Conservation (phyloP, 64 coral and sea anemone genomes). For the Porites australiensis region DNA sequence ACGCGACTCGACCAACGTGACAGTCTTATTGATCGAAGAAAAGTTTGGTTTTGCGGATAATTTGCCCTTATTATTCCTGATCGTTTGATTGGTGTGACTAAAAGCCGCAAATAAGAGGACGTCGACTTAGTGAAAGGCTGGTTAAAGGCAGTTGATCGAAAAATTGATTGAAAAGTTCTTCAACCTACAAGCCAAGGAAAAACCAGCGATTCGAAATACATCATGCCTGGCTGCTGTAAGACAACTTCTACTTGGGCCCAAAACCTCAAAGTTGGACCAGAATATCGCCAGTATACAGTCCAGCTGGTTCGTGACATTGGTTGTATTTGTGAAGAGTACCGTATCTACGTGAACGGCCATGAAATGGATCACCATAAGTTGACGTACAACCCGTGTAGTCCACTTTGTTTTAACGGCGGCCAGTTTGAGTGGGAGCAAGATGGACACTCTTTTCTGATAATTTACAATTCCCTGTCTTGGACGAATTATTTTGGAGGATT, state of each 20-base stretch:
- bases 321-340: conserved; percentile 74
- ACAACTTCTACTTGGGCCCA: conserved; percentile 84
- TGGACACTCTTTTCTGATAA: conserved; percentile 81
- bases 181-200: background rate
- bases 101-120: conserved; percentile 12
- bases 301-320: conserved; percentile 76
- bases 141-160: background rate
- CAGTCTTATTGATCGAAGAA: background rate
- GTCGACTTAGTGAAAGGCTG: background rate
- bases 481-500: conserved; percentile 75
- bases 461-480: conserved; percentile 79
- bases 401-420: conserved; percentile 84
- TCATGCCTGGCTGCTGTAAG: conserved; percentile 78
- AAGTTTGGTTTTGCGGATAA: background rate
- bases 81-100: background rate
- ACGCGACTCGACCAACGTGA: too few species aligned
- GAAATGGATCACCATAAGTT: conserved; percentile 61
- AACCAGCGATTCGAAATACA: background rate
- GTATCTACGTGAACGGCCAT: conserved; percentile 85
- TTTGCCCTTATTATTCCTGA: background rate
- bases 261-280: conserved; percentile 75
- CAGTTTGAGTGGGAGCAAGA: conserved; percentile 90
- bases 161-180: conserved; percentile 5
- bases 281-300: conserved; percentile 82
- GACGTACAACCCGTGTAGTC: conserved; percentile 88